Conservation (phyloP, 2,888 invertebrate genomes). For the Platerodrilus igneus region DNA sequence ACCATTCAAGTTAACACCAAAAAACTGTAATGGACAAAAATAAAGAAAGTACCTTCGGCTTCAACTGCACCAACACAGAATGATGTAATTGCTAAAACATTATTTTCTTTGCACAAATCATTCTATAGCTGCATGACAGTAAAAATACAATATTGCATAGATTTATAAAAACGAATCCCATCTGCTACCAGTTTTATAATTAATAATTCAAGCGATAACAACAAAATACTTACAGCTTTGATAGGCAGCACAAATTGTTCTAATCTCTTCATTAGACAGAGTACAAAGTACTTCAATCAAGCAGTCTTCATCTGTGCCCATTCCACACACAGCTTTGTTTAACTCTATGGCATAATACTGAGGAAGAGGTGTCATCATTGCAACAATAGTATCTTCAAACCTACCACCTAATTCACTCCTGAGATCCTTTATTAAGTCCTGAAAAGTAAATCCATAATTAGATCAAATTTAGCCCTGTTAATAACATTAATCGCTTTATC, state of each 20-base stretch:
- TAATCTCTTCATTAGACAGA: constrained; percentile 78
- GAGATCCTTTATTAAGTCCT: constrained; percentile 75
- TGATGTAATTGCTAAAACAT: background rate
- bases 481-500: too few relatives aligned
- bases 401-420: constrained; percentile 86
- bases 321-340: constrained; percentile 76
- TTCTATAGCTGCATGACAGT: too few relatives aligned
- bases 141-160: too few relatives aligned
- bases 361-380: constrained; percentile 78
- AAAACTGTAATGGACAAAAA: too few relatives aligned
- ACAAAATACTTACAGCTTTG: constrained; percentile 60
- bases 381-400: constrained; percentile 78
- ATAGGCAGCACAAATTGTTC: constrained; percentile 73
- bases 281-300: constrained; percentile 88
- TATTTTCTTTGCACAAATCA: too few relatives aligned
- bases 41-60: too few relatives aligned
- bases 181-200: constrained; percentile 2
- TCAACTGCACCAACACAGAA: too few relatives aligned
- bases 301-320: constrained; percentile 80
- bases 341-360: constrained; percentile 81
- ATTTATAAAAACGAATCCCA: too few relatives aligned
- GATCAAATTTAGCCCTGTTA: too few relatives aligned
- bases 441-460: constrained; percentile 25
- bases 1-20: too few relatives aligned
- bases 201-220: background rate